These are phyloP conservation scores for Drosophila lacicola DNA, from an alignment of 2,888 invertebrate genomes.

Conservation along the genomic window DNA sequence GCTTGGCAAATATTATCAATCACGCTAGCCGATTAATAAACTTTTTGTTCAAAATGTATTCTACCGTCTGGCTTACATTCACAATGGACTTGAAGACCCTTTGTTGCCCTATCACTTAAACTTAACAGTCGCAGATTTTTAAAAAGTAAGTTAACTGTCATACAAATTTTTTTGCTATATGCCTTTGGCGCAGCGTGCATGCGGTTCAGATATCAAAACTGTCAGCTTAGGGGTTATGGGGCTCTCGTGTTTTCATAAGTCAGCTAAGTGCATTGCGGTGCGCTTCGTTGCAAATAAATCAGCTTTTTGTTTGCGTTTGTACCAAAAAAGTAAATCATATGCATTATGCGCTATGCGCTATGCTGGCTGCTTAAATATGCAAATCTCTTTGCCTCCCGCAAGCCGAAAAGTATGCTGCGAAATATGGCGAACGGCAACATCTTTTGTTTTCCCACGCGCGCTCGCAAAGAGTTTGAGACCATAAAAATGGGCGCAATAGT, in stretches of 20 bases:
- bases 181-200: no score
- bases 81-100: no score
- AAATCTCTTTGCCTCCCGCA: conserved; percentile 59
- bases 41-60: no score
- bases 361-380: conserved; percentile 64
- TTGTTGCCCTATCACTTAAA: no score
- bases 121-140: no score
- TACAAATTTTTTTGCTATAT: no score
- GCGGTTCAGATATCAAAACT: conserved; percentile 3
- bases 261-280: conserved; percentile 38
- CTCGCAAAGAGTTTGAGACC: conserved; percentile 36
- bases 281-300: conserved; percentile 55
- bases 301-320: conserved; percentile 43
- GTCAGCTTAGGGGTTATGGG: conserved; percentile 32
- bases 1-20: no score
- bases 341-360: conserved; percentile 51
- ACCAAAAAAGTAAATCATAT: conserved; percentile 48
- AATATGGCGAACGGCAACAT: conserved; percentile 62
- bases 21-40: no score
- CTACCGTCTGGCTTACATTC: no score
- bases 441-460: conserved; percentile 73
- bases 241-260: conserved; percentile 22
- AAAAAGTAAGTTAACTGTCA: no score
- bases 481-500: conserved; percentile 57
- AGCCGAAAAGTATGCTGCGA: conserved; percentile 56